A percentile compares a stretch with the other conserved stretches of the same genome.
Evolutionary conservation across 2,888 invertebrate genomes (phyloP).

Genomic region (Smittia sp.): DNA sequence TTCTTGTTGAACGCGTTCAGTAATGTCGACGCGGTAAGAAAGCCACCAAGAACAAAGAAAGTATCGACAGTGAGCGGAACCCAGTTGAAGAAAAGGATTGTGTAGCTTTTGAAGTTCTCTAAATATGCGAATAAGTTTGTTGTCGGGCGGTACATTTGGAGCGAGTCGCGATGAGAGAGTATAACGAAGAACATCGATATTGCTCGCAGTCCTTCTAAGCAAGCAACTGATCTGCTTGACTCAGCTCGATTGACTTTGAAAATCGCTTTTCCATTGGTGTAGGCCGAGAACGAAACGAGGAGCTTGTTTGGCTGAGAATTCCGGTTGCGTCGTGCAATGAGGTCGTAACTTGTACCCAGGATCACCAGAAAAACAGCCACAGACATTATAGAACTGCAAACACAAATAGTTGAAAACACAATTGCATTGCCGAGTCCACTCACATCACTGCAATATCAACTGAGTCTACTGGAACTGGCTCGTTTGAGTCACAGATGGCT

Average conservation of each 20-base stretch:
- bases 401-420: slow-evolving; percentile 42
- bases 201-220: slow-evolving; percentile 54
- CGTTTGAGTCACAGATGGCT: slow-evolving; percentile 48
- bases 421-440: slow-evolving; percentile 43
- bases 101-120: background rate
- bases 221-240: slow-evolving; percentile 52
- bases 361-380: slow-evolving; percentile 44
- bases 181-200: slow-evolving; percentile 56
- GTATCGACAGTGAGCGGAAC: background rate
- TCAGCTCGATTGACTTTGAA: slow-evolving; percentile 49
- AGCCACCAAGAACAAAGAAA: background rate
- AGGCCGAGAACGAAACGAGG: slow-evolving; percentile 51
- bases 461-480: slow-evolving; percentile 46
- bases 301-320: slow-evolving; percentile 45
- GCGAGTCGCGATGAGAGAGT: slow-evolving; percentile 49
- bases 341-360: slow-evolving; percentile 43
- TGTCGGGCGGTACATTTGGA: no score
- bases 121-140: background rate
- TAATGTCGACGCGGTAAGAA: slow-evolving; percentile 13
- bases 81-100: background rate
- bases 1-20: slow-evolving; percentile 9
- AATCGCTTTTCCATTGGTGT: slow-evolving; percentile 53
- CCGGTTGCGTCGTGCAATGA: background rate
- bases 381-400: slow-evolving; percentile 44
- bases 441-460: slow-evolving; percentile 52